A percentile compares a stretch with the other conserved stretches of the same genome.
Conservation (phyloP, 2,888 invertebrate genomes). For the Epinotia bilunana region DNA sequence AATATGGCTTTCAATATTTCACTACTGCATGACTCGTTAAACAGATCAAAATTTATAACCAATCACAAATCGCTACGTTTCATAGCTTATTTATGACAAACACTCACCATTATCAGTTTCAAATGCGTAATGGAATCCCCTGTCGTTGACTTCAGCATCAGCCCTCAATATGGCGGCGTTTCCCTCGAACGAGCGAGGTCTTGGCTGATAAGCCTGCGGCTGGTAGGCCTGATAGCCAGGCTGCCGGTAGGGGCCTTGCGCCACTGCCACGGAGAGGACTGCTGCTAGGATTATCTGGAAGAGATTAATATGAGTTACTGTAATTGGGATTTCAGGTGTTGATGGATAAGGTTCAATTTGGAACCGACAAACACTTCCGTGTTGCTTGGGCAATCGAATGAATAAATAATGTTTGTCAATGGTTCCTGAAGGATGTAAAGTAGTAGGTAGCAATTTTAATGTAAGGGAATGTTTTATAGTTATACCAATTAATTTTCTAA, state of each 20-base stretch:
- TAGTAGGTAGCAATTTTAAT: too few relatives aligned
- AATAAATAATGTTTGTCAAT: too few relatives aligned
- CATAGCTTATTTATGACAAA: neutral
- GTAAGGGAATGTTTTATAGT: too few relatives aligned
- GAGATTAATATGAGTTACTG: neutral
- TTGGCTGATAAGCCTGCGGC: constrained; percentile 56
- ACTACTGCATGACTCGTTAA: too few relatives aligned
- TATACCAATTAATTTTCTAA: too few relatives aligned
- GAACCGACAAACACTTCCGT: neutral
- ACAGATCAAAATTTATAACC: too few relatives aligned
- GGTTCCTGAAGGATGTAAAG: too few relatives aligned
- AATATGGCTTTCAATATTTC: too few relatives aligned
- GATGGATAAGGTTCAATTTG: neutral
- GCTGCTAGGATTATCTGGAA: constrained; percentile 70
- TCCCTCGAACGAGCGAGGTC: constrained; percentile 62
- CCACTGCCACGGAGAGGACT: constrained; percentile 66
- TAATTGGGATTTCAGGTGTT: neutral
- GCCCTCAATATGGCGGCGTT: constrained; percentile 73
- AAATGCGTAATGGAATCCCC: constrained; percentile 79
- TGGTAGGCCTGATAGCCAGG: constrained; percentile 48
- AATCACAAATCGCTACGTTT: too few relatives aligned
- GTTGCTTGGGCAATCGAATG: too few relatives aligned
- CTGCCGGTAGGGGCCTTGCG: constrained; percentile 59
- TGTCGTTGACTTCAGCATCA: constrained; percentile 68
- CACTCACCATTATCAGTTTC: constrained; percentile 86